Evolutionary conservation across 2,888 invertebrate species (phyloP).

Genomic region (Ichneumoninae sp.): DNA sequence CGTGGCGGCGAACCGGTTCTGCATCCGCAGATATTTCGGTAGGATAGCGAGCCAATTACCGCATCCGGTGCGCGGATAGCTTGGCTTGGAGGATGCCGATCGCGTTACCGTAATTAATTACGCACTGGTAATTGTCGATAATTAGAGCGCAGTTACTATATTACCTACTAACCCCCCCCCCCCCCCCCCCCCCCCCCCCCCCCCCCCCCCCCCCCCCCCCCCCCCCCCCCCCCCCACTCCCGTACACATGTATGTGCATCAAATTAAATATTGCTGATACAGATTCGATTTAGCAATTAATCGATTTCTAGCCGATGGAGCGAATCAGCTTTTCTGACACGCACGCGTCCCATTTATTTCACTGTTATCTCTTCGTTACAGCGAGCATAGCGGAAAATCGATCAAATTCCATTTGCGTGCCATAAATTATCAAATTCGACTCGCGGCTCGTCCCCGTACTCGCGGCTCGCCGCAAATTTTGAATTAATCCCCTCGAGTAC

Average conservation of each 20-base stretch:
- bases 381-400: background rate
- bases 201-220: background rate
- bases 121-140: constrained; percentile 81
- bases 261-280: constrained; percentile 59
- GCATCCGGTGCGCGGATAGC: constrained; percentile 73
- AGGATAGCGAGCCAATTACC: constrained; percentile 73
- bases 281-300: constrained; percentile 57
- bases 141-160: constrained; percentile 77
- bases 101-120: constrained; percentile 81
- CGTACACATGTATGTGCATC: constrained; percentile 13
- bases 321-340: background rate
- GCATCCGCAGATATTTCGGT: constrained; percentile 55
- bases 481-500: constrained; percentile 23
- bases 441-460: background rate
- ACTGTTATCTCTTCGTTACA: background rate
- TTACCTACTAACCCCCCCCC: background rate
- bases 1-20: background rate
- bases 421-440: background rate
- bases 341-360: background rate
- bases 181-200: background rate
- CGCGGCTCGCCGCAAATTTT: background rate
- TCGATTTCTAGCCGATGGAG: constrained; percentile 44
- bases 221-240: background rate
- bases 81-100: constrained; percentile 72
- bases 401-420: background rate